Conservation (phyloP, 2,113 vertebrate genomes). For the Salvator merianae region DNA sequence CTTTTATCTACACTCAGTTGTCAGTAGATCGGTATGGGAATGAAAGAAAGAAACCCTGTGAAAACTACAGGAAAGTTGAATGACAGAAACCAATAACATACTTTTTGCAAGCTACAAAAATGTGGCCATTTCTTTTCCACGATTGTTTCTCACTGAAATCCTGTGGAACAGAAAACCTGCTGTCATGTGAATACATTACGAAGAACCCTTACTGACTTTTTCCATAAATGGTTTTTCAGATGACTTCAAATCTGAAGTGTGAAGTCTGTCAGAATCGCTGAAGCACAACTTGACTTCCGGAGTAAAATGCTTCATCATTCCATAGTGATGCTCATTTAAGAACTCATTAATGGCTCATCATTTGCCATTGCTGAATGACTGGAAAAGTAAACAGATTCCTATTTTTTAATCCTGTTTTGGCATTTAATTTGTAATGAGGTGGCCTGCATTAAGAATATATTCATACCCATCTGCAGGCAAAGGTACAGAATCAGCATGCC, state of each 20-base stretch:
- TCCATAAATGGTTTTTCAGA: conserved; percentile 39
- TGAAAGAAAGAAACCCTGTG: background rate
- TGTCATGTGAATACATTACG: background rate
- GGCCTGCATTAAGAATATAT: background rate
- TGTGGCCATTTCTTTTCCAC: background rate
- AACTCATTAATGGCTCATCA: conserved; percentile 27
- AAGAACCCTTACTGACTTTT: conserved; percentile 8
- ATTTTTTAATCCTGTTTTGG: conserved; percentile 19
- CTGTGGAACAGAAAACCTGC: background rate
- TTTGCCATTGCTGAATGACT: conserved; percentile 4
- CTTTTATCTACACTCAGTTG: background rate
- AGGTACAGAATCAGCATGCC: no score
- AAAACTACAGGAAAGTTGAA: background rate
- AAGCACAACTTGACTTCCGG: conserved; percentile 28
- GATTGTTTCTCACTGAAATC: background rate
- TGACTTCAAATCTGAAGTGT: conserved; percentile 11
- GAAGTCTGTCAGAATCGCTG: conserved; percentile 19
- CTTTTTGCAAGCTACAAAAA: background rate
- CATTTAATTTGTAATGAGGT: conserved; percentile 21
- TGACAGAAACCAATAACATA: background rate
- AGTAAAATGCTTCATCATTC: conserved; percentile 21
- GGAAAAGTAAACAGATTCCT: conserved; percentile 23
- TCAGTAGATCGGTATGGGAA: background rate
- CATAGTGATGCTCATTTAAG: background rate
- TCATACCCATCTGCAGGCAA: no score